phyloP scores from a whole-genome alignment of 2,113 vertebrate genomes.

The Alethe castanea region DNA sequence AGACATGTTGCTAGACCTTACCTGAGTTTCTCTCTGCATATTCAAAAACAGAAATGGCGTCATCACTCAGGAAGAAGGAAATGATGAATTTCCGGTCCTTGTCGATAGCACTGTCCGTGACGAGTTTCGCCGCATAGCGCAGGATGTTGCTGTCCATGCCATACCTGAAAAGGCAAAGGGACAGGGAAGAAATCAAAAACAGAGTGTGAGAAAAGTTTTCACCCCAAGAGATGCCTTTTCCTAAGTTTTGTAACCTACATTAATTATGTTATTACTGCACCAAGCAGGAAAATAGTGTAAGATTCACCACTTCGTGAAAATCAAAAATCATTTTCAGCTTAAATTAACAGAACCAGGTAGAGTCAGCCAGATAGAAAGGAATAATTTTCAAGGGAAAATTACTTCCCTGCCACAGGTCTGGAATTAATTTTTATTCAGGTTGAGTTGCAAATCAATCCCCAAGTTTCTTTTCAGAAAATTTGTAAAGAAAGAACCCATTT shows the following conservation, averaged over 20 bases:
- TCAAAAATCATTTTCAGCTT: background rate
- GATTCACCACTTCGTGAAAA: background rate
- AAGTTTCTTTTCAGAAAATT: background rate
- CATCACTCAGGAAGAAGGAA: constrained; percentile 84
- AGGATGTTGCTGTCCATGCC: constrained; percentile 81
- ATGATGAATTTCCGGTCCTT: constrained; percentile 79
- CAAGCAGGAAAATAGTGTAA: background rate
- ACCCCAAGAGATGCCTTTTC: background rate
- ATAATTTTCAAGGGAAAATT: background rate
- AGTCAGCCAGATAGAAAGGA: background rate
- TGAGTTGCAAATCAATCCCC: background rate
- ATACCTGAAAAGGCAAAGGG: constrained; percentile 61
- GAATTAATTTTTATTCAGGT: constrained; percentile 7
- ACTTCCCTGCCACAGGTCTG: background rate
- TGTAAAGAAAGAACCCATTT: background rate
- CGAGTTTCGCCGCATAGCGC: constrained; percentile 78
- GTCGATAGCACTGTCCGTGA: constrained; percentile 70
- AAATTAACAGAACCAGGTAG: background rate
- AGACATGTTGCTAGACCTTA: constrained; percentile 43
- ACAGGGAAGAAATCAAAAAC: background rate
- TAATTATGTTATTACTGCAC: background rate
- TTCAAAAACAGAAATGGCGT: constrained; percentile 86
- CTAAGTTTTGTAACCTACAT: background rate
- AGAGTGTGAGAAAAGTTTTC: background rate
- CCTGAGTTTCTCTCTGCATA: constrained; percentile 81